Percentiles rank a stretch among this genome's conserved stretches.
phyloP scores from a whole-genome alignment of 2,888 invertebrate species.

The Ormyrus thymus region DNA sequence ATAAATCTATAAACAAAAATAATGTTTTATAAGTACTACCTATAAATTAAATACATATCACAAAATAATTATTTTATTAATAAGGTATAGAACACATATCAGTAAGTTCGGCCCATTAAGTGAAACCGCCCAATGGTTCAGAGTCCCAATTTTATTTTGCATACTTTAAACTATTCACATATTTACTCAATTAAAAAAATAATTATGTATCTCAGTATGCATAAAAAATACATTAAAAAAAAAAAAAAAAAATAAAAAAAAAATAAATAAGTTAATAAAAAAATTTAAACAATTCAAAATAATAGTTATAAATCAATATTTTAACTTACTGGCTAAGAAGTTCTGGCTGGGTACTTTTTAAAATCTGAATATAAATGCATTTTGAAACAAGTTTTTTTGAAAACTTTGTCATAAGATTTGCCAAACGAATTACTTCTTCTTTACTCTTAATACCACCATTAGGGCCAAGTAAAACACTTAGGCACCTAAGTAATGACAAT shows the following conservation, averaged over 20 bases:
- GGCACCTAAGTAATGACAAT: constrained; percentile 89
- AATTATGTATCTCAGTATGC: constrained; percentile 60
- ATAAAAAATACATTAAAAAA: constrained; percentile 3
- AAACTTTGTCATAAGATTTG: constrained; percentile 96
- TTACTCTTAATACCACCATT: constrained; percentile 92
- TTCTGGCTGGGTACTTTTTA: constrained; percentile 89
- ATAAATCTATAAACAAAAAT: constrained; percentile 81
- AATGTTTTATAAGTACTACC: background rate
- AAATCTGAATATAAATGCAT: constrained; percentile 95
- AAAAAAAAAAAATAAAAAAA: constrained; percentile 6
- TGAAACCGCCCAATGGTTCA: constrained; percentile 70
- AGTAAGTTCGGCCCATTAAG: constrained; percentile 67
- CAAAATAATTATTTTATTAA: constrained; percentile 13
- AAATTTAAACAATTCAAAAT: background rate
- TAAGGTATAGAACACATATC: constrained; percentile 67
- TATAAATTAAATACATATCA: constrained; percentile 7
- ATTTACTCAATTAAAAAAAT: constrained; percentile 57
- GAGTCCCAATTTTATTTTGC: constrained; percentile 67
- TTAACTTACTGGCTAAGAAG: constrained; percentile 84
- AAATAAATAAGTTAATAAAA: background rate
- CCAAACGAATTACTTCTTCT: constrained; percentile 91
- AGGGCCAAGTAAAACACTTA: constrained; percentile 88
- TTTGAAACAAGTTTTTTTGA: constrained; percentile 96
- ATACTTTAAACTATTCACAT: constrained; percentile 62
- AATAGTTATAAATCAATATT: constrained; percentile 41